Percentiles rank a stretch among this genome's conserved stretches.
Conservation (phyloP, 2,797 vertebrate genomes). For the Syngnathus acus region DNA sequence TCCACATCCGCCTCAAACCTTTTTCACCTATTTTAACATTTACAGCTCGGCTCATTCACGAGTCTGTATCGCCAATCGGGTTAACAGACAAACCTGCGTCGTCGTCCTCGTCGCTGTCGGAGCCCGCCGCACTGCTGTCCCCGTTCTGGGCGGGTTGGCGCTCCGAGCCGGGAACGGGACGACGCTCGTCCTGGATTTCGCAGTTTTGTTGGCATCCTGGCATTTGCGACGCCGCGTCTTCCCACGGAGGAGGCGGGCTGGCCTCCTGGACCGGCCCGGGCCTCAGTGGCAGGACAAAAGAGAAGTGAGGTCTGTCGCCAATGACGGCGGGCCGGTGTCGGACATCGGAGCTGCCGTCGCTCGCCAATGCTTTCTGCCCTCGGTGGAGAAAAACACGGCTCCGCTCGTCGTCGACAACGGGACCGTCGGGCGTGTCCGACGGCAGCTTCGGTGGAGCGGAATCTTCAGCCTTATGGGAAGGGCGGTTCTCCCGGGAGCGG, state of each 20-base stretch:
- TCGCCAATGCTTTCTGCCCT: constrained; percentile 3
- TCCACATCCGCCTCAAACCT: too few relatives aligned
- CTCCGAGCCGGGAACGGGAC: constrained; percentile 31
- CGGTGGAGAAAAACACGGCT: not conserved
- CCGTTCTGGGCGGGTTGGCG: constrained; percentile 52
- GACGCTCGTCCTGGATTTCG: constrained; percentile 53
- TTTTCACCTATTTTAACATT: too few relatives aligned
- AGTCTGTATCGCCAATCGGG: not conserved
- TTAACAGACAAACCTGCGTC: constrained; percentile 73
- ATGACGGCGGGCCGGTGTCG: constrained; percentile 83
- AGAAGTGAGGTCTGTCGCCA: constrained; percentile 89
- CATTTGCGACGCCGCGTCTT: constrained; percentile 49
- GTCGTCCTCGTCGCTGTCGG: constrained; percentile 65
- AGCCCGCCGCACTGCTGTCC: constrained; percentile 59
- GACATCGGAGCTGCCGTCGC: constrained; percentile 52
- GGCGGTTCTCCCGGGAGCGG: constrained; percentile 21
- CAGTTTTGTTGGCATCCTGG: not conserved
- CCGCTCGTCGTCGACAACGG: constrained; percentile 18
- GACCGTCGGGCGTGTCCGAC: constrained; percentile 12
- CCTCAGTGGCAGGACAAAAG: constrained; percentile 61
- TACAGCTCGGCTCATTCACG: too few relatives aligned
- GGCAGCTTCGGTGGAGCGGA: constrained; percentile 17
- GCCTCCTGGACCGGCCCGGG: constrained; percentile 51
- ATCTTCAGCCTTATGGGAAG: constrained; percentile 14
- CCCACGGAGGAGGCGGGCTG: not conserved